Evolutionary conservation across 2,888 invertebrate species (phyloP).

Genomic region (Drosophila birchii): DNA sequence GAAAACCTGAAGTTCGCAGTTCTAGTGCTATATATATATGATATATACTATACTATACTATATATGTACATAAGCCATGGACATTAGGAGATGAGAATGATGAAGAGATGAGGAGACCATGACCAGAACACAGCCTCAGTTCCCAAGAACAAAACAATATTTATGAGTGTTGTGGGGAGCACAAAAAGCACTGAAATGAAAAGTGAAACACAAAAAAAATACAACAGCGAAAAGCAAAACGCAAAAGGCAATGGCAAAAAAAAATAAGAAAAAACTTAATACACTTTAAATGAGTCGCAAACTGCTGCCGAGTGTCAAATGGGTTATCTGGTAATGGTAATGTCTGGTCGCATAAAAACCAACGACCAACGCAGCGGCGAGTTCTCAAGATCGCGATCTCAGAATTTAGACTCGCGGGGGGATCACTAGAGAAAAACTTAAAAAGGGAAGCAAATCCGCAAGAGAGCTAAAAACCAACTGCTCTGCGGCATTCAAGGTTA

Average conservation of each 20-base stretch:
- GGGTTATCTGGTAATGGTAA: constrained; percentile 46
- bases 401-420: constrained; percentile 5
- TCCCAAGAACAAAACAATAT: constrained; percentile 24
- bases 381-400: constrained; percentile 57
- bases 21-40: background rate
- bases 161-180: constrained; percentile 18
- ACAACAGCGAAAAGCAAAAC: background rate
- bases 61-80: background rate
- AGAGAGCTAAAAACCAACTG: background rate
- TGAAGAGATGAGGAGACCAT: background rate
- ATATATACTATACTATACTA: background rate
- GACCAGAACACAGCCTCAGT: constrained; percentile 17
- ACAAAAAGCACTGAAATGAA: background rate
- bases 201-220: background rate
- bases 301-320: constrained; percentile 53
- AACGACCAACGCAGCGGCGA: constrained; percentile 56
- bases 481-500: constrained; percentile 60
- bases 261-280: constrained; percentile 38
- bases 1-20: background rate
- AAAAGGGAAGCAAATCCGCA: constrained; percentile 38
- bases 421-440: constrained; percentile 49
- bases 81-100: constrained; percentile 4
- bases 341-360: constrained; percentile 30
- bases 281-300: constrained; percentile 49
- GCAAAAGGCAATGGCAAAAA: constrained; percentile 16